Base-by-base conservation (phyloP, 2,888 invertebrate species). In the Pyrrhia umbra region DNA sequence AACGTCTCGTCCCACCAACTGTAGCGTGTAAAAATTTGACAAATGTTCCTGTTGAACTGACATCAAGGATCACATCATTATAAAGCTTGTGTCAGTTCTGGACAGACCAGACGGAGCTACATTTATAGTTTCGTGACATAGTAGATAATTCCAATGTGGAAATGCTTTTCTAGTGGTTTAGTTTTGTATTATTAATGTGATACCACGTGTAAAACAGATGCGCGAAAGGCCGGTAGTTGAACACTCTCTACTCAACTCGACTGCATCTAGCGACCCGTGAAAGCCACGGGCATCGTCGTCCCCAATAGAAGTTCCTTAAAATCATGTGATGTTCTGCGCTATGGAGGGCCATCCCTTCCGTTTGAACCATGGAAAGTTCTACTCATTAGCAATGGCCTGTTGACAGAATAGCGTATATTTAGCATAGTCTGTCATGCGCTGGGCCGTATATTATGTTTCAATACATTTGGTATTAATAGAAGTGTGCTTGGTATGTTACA, bases 351-450 rank as follows among this genome's bases (percentile, higher is more conserved):
- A n/a, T n/a, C n/a, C n/a, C n/a, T n/a, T n/a, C n/a, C n/a, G n/a
- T 46, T 18, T 20, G 25, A 40, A 49, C 59, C 40, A 42, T 54
- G 55, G 67, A 64, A 61, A 71, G 65, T 64, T 73, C 40, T 62
- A 57, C 63, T 79, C 81, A 80, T 82, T 83, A 83, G 81, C 65
- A 52, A 52, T 55, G 40, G 45, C 60, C 61, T 67, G 82, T 79
- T 81, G 81, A 82, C 81, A 75, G 82, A 79, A 61, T 39, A 46
- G 45, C 47, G 66, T 84, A 84, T 82, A 82, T 83, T 83, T 84
- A 84, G 85, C 64, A 30, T 56, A 63, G 82, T 75, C 76, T 70
- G 80, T 80, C 78, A 77, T 72, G 66, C 69, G 68, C 55, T 67
- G 72, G 51, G 57, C 68, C 54, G 63, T 76, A 76, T 72, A 75